Conservation (phyloP, 2,113 vertebrate species). For the Lophura nycthemera region DNA sequence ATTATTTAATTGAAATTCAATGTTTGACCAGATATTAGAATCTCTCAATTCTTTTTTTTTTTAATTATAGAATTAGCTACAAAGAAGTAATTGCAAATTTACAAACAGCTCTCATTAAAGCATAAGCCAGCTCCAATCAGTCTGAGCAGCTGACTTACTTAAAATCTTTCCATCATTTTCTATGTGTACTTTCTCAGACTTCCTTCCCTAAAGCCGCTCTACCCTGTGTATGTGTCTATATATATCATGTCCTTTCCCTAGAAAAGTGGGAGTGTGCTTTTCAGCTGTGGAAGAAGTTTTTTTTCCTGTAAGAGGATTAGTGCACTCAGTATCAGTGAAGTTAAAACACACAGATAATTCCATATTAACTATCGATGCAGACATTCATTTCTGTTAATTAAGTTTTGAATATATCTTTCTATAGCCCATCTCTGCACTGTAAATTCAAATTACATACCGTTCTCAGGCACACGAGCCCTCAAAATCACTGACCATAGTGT, state of each 20-base stretch:
- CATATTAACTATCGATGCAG: not conserved
- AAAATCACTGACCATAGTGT: not conserved
- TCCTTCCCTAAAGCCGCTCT: not conserved
- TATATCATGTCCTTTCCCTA: not conserved
- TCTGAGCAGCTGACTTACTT: not conserved
- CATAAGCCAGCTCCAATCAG: not conserved
- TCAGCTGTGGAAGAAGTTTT: not conserved
- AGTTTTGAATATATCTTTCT: not conserved
- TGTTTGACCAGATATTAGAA: not conserved
- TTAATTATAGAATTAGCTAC: not conserved
- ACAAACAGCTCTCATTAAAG: not conserved
- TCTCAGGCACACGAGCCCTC: not conserved
- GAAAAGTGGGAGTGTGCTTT: not conserved
- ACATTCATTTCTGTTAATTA: not conserved
- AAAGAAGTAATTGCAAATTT: not conserved
- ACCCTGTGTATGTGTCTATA: too few relatives aligned
- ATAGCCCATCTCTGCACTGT: not conserved
- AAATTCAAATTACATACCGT: not conserved
- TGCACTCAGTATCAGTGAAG: not conserved
- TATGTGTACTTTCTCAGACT: fast-evolving
- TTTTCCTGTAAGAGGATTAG: fast-evolving
- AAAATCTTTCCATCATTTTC: not conserved
- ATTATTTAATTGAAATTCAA: not conserved
- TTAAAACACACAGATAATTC: not conserved
- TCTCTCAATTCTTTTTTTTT: not conserved